Evolutionary conservation across 2,113 vertebrate species (phyloP), one percentile per base, ranked within the genome.

Genomic region (Platycercus adscitus): DNA sequence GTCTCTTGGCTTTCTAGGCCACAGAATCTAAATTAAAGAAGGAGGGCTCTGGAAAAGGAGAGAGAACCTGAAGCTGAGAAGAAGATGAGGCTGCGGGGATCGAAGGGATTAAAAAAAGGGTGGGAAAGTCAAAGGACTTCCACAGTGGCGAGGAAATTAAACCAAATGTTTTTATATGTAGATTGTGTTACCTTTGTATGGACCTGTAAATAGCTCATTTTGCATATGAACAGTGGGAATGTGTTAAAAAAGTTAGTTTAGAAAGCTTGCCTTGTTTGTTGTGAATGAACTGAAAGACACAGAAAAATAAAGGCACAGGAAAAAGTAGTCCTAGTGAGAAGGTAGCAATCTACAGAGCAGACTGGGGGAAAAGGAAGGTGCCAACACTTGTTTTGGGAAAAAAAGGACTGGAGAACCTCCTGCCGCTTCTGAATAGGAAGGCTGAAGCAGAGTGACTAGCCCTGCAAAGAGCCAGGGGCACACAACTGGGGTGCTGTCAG

Each of bases 221-320:
- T 95, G 76, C 96, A 92, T 93, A 75, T 91, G 72, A 94, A 92
- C 23, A 33, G 83, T 8, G 33, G 68, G 72, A 92, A 86, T 81
- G 75, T n/a, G 41, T 75, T 91, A 69, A 10, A 65, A 91, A 68
- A 37, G 15, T 55, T 81, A 19, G 13, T 70, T 91, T 80, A 79
- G 60, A 72, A 83, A 77, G 14, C 35, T 73, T 88, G 50, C 17
- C 13, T 33, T 43, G 43, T 91, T 95, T 95, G 66, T 90, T 83
- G 37, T 81, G 37, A 76, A 44, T 29, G 47, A 96, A 50, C 25
- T 17, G 35, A 85, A 88, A 60, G 37, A 52, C 25, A 46, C 6
- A 39, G n/a, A 31, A 13, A 47, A 66, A 77, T 33, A 76, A 88
- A 60, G 44, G 43, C 28, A 58, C 6, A 44, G 28, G 21, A 14